Base-by-base conservation (phyloP, 2,113 vertebrate species). In the Onychostruthus taczanowskii region DNA sequence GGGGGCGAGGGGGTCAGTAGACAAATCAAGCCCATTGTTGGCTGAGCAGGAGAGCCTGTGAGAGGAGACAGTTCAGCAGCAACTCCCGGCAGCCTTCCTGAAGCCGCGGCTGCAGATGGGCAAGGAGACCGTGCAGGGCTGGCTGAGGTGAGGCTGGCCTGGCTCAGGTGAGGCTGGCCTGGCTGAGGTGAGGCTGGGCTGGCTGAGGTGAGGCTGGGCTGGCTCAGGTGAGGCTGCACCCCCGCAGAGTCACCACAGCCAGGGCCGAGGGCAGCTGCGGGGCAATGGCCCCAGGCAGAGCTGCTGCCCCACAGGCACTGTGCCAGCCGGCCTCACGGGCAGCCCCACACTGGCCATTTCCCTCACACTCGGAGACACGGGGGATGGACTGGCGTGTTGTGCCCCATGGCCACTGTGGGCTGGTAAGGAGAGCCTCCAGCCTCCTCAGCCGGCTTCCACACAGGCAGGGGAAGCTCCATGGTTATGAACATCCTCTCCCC, bases 161-260 rank as follows among this genome's bases (percentile, higher is more conserved):
- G 39, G 39, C 39, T 41, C 12, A 41, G 39, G 39, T 12, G 11
- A 41, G 39, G 39, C 39, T 41, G 62, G 56, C 21, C 33, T 0
- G 1, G 33, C 64, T 17, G 33, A 17, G 43, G 33, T 4, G 20
- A 1, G 0, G 50, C 50, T 8, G 35, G 21, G 50, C 41, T 2
- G 23, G 50, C 64, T 17, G 33, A 17, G 43, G 33, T 4, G 22
- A 1, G 0, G 50, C 50, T 8, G 35, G 24, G 41, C 24, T 12
- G 39, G 39, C 39, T 41, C 12, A 41, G 39, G 39, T 12, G 11
- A 41, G 39, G 39, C 37, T 37, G 19, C 1, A 8, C 28, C 17
- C 61, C 27, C 1, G 0, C 2, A 0, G 19, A 41, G 9, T 4
- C 33, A 3, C n/a, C 1, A 23, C 31, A 17, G 27, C 7, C 0